Conservation (phyloP, 2,797 vertebrate genomes). For the Myotis myotis region DNA sequence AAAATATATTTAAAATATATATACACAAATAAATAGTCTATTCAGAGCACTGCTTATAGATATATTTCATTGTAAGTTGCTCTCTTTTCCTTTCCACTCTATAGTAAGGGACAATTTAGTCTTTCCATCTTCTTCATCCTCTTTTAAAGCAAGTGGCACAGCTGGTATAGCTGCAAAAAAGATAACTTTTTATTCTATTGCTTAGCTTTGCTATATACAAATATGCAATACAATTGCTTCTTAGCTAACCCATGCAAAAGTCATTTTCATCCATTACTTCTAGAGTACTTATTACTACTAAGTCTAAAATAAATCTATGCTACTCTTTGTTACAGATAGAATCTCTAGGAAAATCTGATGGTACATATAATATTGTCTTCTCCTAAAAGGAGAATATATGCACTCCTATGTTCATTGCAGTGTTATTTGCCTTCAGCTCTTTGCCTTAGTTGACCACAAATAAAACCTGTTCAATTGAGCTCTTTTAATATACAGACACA, state of each 20-base stretch:
- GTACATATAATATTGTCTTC: not conserved
- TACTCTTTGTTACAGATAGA: not conserved
- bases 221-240: not conserved
- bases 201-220: not conserved
- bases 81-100: not conserved
- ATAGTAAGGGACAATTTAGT: not conserved
- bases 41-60: not conserved
- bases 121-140: conserved; percentile 1
- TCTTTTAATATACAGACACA: not conserved
- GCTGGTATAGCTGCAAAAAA: not conserved
- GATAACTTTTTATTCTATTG: conserved; percentile 14
- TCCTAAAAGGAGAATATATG: not conserved
- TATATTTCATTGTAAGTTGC: conserved; percentile 25
- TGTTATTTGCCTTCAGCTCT: too few relatives aligned
- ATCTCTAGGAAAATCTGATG: not conserved
- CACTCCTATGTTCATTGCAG: too few relatives aligned
- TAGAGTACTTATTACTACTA: not conserved
- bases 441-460: too few relatives aligned
- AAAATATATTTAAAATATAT: too few relatives aligned
- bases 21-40: not conserved
- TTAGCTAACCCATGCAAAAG: not conserved
- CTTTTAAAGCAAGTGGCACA: not conserved
- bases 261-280: not conserved
- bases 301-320: not conserved
- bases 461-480: not conserved